Base-by-base conservation (phyloP, 2,113 vertebrate species). In the Periophthalmus modestus region DNA sequence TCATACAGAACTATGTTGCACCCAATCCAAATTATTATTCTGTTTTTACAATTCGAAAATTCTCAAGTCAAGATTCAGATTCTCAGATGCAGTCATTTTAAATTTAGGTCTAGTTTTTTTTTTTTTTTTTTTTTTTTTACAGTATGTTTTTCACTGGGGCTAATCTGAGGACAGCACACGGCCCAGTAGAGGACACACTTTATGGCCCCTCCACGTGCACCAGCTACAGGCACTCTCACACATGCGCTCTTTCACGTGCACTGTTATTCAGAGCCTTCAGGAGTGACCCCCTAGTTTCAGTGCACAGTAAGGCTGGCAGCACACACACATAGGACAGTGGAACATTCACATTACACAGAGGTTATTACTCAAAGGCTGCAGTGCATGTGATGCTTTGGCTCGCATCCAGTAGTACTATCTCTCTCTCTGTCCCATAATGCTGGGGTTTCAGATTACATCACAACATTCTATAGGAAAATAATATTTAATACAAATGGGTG, bases 291-390 rank as follows among this genome's bases (percentile, higher is more conserved):
- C 16, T 4, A 93, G 61, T 36, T 36, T 63, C 94, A 90, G 95
- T 95, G 92, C 95, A 96, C 79, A 95, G 95, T 0, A 90, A 96
- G 89, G 96, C 95, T 4, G 94, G 95, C 77, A 95, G 96, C 93
- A 96, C 96, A 95, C 96, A 95, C 76, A 33, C 13, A 16, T 3
- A 13, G 78, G 68, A 14, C 50, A 16, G 23, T 46, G 16, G 66
- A 76, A 67, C 66, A 58, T 68, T 14, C 52, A 59, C 57, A 57
- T 86, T 69, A 70, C 68, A 69, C 50, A 66, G 81, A 66, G 63
- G 66, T 66, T 48, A 46, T 46, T 4, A 46, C 43, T 46, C 7
- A 46, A 46, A 46, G 7, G 7, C 43, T 46, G 4, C 43, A 46
- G 43, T 46, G 43, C 43, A 12, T 46, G 11, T 46, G 43, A 46